phyloP scores from a whole-genome alignment of 2,113 vertebrate species.

The Cochlearius cochlearius region DNA sequence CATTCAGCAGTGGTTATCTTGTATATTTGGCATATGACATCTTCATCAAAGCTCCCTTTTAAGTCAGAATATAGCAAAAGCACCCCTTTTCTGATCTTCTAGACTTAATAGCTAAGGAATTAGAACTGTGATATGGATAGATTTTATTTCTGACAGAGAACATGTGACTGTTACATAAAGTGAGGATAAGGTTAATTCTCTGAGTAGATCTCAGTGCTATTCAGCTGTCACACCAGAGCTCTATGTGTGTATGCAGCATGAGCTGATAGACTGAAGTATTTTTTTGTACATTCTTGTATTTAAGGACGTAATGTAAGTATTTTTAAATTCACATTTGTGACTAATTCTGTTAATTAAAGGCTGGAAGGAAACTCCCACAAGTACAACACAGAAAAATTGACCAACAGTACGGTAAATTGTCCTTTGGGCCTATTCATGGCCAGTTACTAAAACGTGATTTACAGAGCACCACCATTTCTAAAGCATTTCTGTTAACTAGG shows the following conservation, averaged over 20 bases:
- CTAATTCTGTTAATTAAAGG: neutral
- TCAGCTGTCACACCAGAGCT: neutral
- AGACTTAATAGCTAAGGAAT: neutral
- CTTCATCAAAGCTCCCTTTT: neutral
- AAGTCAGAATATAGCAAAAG: neutral
- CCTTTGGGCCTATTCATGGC: neutral
- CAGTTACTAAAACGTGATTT: neutral
- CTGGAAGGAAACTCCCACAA: neutral
- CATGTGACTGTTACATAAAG: neutral
- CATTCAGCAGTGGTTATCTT: neutral
- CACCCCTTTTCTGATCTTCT: neutral
- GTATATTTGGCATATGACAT: neutral
- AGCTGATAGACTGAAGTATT: neutral
- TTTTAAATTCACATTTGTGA: neutral
- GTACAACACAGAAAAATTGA: neutral
- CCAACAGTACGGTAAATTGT: neutral
- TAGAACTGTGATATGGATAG: neutral
- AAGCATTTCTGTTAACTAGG: neutral
- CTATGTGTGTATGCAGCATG: neutral
- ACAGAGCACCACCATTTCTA: neutral
- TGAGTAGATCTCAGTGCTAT: slow-evolving; percentile 4
- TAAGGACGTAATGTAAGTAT: neutral
- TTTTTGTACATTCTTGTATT: neutral
- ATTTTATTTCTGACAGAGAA: slow-evolving; percentile 1
- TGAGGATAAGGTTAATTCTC: slow-evolving; percentile 1